Evolutionary conservation across 1,140 invertebrate species (phyloP).

Genomic region (Papilio aristodemus): DNA sequence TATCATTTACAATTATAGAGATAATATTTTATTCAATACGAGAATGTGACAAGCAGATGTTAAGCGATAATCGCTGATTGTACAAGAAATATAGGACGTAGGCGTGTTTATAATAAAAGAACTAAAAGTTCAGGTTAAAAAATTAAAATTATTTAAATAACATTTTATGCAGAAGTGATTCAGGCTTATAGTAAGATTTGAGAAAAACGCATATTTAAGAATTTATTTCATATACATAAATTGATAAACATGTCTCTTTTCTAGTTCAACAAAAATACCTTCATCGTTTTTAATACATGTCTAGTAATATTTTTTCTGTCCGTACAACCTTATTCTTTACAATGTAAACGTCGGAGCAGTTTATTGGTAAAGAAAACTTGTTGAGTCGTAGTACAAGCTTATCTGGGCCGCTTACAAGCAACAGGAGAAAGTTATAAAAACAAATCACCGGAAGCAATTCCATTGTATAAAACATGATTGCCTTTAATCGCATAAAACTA

Average conservation of each 20-base stretch:
- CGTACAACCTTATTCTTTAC: not conserved
- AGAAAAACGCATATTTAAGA: too few relatives aligned
- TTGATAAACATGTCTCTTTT: too few relatives aligned
- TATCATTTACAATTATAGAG: not conserved
- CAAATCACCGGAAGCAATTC: slow-evolving; percentile 16
- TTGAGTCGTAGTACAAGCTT: not conserved
- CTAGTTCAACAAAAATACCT: too few relatives aligned
- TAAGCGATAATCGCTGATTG: not conserved
- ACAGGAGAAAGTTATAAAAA: slow-evolving; percentile 7
- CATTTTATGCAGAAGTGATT: too few relatives aligned
- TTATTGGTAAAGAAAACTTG: slow-evolving; percentile 15
- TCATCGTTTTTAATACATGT: not conserved
- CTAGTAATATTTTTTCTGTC: not conserved
- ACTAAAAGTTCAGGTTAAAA: too few relatives aligned
- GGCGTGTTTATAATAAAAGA: too few relatives aligned
- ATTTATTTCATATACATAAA: too few relatives aligned
- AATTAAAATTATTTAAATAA: too few relatives aligned
- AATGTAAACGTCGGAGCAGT: not conserved
- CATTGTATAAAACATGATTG: slow-evolving; percentile 5
- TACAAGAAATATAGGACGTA: not conserved
- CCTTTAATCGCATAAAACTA: not conserved
- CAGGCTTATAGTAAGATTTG: too few relatives aligned
- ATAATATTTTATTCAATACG: not conserved
- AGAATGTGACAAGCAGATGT: not conserved
- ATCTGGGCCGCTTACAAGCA: slow-evolving; percentile 4